Evolutionary conservation across 2,888 invertebrate genomes (phyloP), one percentile per base, ranked within the genome.

Genomic region (Plutella xylostella): DNA sequence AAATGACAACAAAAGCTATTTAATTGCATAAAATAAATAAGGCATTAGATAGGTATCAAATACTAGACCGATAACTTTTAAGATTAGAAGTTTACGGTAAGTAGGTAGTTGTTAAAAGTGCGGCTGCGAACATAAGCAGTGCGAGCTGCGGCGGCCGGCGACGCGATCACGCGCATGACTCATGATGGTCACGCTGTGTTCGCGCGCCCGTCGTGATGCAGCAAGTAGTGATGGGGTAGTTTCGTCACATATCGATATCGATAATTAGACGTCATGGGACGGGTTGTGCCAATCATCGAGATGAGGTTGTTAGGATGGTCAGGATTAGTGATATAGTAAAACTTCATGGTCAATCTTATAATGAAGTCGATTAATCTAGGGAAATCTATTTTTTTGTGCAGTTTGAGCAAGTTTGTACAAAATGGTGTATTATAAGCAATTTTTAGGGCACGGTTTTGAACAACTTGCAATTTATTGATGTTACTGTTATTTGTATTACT

Each of bases 401-500:
- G 15, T 21, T 43, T 39, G 7, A 9, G 4, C 11, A 43, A n/a
- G 30, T 46, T 37, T 11, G 37, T 37, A 12, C 18, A n/a, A 37
- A 46, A 39, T 3, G 46, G 46, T n/a, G 43, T 43, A n/a, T 43
- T 46, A 39, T n/a, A 46, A 3, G 46, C 37, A 12, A 38, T 30
- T 46, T 42, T 46, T 6, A 46, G 1, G 2, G 46, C 43, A 33
- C 33, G 42, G 21, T 46, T 46, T 46, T 46, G 43, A n/a, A 46
- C 34, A 5, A 39, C 28, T 20, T 46, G 46, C 11, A 46, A 33
- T 17, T 15, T 2, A 6, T 20, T 1, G 15, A 38, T 31, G 15
- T 45, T 45, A 14, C 20, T 18, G 11, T 31, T 9, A 22, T 33
- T 33, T 2, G 46, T 46, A 18, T 28, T 43, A 14, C 46, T 46